phyloP scores from a whole-genome alignment of 2,113 vertebrate genomes.

The Planiliza haematocheilus region DNA sequence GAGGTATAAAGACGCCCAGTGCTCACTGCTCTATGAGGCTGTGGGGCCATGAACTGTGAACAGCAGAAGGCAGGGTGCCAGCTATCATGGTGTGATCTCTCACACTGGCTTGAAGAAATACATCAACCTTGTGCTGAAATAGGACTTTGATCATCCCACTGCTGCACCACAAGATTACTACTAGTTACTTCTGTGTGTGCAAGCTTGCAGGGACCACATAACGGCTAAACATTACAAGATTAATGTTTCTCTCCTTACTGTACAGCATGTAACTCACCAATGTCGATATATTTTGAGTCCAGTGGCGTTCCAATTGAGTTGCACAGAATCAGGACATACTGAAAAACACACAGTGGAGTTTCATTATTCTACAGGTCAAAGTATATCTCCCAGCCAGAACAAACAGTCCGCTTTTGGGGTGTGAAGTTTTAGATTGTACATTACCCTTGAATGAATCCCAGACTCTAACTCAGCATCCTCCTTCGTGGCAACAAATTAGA shows the following conservation, averaged over 20 bases:
- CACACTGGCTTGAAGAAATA: conserved; percentile 34
- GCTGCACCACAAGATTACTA: not conserved
- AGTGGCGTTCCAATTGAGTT: conserved; percentile 97
- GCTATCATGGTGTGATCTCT: conserved; percentile 47
- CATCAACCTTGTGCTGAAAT: conserved; percentile 19
- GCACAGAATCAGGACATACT: conserved; percentile 96
- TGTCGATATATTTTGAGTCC: conserved; percentile 97
- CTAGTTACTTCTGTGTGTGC: not conserved
- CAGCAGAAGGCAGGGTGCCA: conserved; percentile 30
- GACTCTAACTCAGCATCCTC: conserved; percentile 90
- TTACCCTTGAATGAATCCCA: conserved; percentile 88
- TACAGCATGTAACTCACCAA: conserved; percentile 86
- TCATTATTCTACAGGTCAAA: conserved; percentile 1
- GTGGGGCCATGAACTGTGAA: conserved; percentile 70
- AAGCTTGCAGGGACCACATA: not conserved
- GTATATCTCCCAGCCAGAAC: not conserved
- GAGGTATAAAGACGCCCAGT: conserved; percentile 55
- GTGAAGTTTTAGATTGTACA: conserved; percentile 35
- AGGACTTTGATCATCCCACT: conserved; percentile 8
- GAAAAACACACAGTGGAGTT: conserved; percentile 61
- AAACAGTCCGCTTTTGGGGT: not conserved
- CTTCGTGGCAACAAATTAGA: conserved; percentile 81
- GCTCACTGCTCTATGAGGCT: conserved; percentile 46
- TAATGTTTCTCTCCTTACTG: not conserved
- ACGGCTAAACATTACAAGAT: not conserved